Conservation (phyloP, 2,888 invertebrate genomes). For the Andrena minutula region DNA sequence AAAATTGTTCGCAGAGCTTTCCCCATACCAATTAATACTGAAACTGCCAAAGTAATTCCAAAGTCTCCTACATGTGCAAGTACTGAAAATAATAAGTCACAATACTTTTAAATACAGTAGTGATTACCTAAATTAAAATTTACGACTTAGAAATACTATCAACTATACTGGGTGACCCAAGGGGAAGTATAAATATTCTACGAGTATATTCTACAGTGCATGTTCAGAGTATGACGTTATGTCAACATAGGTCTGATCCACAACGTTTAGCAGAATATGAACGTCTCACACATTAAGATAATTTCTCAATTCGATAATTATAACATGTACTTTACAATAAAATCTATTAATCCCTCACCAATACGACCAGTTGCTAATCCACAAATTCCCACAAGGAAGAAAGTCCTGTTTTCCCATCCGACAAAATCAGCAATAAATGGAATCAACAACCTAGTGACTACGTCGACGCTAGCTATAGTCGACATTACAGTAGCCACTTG, state of each 20-base stretch:
- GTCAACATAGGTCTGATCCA: no score
- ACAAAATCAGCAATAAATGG: constrained; percentile 90
- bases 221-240: no score
- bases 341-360: constrained; percentile 83
- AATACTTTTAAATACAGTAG: neutral
- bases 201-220: no score
- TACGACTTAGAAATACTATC: no score
- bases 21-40: constrained; percentile 89
- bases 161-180: no score
- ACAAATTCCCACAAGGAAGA: constrained; percentile 89
- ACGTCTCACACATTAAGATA: no score
- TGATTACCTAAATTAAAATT: neutral
- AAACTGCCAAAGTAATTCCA: constrained; percentile 86
- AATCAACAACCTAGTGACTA: constrained; percentile 88
- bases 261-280: no score
- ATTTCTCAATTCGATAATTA: no score
- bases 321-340: neutral
- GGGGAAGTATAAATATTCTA: no score
- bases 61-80: constrained; percentile 88
- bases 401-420: constrained; percentile 90
- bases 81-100: constrained; percentile 82
- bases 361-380: constrained; percentile 89
- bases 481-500: constrained; percentile 90
- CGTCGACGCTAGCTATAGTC: constrained; percentile 88
- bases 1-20: constrained; percentile 91